Evolutionary conservation across 2,888 invertebrate genomes (phyloP), one percentile per base, ranked within the genome.

Genomic region (Chironomus tentans): DNA sequence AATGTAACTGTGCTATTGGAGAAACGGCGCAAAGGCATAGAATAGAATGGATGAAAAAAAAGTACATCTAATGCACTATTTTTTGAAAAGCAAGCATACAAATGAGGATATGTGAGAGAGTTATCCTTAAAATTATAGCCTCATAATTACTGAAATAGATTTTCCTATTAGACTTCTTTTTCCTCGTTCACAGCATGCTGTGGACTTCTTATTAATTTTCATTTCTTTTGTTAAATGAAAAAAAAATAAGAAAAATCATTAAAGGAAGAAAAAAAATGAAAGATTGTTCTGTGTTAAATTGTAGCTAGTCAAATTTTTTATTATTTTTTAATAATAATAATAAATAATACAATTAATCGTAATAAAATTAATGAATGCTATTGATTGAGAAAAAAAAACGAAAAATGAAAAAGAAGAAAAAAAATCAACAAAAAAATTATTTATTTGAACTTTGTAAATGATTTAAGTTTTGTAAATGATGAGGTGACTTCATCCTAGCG

Each of bases 271-370:
- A 38, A 50, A 28, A 38, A 69, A 56, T 69, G 48, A 76, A 76
- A 76, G 76, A 76, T 76, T 69, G 76, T 76, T 76, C 76, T 76
- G 76, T 76, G 76, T 76, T 76, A 76, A 76, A 76, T 28, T 76
- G 69, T 76, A 76, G 76, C 76, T 76, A 76, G 76, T 76, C 76
- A 76, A 76, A 76, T 76, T 69, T 76, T 76, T 76, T 46, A 68
- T 28, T 65, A 2, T 65, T 24, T 65, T 12, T 24, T 65, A 22
- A 65, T 65, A 24, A 65, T 65, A 13, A 10, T 65, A 65, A 21
- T 65, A 65, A 24, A 15, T 15, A 15, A 56, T 56, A 38, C 38
- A 38, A 38, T 38, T 38, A 38, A 10, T 38, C 38, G 38, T 38
- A 38, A 38, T 38, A 38, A 7, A 18, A 15, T 56, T 15, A 15